A percentile compares a stretch with the other conserved stretches of the same genome.
Evolutionary conservation across 2,888 invertebrate genomes (phyloP).

Genomic region (Pteria penguin): DNA sequence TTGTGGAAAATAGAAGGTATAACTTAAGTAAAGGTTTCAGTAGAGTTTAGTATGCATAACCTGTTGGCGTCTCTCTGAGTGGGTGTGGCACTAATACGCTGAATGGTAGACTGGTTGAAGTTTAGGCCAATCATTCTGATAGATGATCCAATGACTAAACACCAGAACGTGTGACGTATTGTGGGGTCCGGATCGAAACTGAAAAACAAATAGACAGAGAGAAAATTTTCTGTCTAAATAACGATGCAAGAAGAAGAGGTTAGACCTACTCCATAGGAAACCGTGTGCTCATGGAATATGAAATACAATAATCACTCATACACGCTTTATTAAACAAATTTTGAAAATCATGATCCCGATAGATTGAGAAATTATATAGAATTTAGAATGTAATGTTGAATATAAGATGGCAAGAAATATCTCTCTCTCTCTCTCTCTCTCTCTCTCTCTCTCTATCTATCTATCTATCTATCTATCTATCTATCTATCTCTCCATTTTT

Average conservation of each 20-base stretch:
- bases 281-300: not conserved
- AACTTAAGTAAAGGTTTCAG: too few species aligned
- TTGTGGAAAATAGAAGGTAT: too few species aligned
- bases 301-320: not conserved
- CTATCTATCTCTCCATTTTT: not conserved
- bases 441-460: constrained; percentile 22
- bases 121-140: constrained; percentile 49
- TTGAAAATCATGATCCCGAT: not conserved
- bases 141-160: constrained; percentile 47
- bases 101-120: constrained; percentile 57
- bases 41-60: too few species aligned
- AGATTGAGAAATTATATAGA: not conserved
- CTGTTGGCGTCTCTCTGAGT: constrained; percentile 48
- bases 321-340: not conserved
- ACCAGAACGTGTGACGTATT: constrained; percentile 60
- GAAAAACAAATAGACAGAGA: constrained; percentile 16
- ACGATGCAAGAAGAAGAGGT: too few species aligned
- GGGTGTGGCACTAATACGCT: constrained; percentile 55
- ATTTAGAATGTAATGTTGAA: too few species aligned
- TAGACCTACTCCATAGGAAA: too few species aligned
- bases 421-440: constrained; percentile 19
- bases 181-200: constrained; percentile 59
- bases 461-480: constrained; percentile 1
- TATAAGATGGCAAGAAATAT: too few species aligned
- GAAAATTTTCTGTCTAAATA: too few species aligned